Conservation (phyloP, 2,888 invertebrate species). For the Pimpla rufipes region DNA sequence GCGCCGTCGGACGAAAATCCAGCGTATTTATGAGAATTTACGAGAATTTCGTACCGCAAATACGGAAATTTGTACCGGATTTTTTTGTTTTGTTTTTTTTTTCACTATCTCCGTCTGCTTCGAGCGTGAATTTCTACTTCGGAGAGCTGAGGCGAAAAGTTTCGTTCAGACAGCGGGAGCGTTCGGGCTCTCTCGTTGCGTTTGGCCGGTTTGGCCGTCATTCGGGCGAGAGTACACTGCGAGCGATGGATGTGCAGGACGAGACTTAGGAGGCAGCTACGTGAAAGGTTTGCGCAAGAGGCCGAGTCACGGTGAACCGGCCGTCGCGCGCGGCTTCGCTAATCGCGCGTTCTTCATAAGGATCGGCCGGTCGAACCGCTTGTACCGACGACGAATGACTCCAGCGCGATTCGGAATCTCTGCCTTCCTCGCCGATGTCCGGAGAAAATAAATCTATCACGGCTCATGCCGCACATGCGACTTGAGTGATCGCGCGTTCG, state of each 20-base stretch:
- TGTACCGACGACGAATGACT: background rate
- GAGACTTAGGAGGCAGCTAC: slow-evolving; percentile 17
- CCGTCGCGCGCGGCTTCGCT: slow-evolving; percentile 23
- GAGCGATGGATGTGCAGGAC: slow-evolving; percentile 26
- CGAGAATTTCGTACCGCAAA: too few species aligned
- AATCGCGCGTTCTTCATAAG: slow-evolving; percentile 36
- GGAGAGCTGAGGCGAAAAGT: slow-evolving; percentile 13
- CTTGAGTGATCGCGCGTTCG: background rate
- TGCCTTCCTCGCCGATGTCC: background rate
- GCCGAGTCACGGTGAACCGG: slow-evolving; percentile 10
- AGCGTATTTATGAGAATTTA: too few species aligned
- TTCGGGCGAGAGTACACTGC: background rate
- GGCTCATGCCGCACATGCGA: background rate
- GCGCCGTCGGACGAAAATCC: too few species aligned
- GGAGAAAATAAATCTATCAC: background rate
- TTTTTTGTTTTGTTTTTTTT: too few species aligned
- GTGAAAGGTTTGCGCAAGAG: slow-evolving; percentile 42
- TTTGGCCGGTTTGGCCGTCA: background rate
- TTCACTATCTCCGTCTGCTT: too few species aligned
- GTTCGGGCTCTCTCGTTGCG: background rate
- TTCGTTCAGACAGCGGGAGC: background rate
- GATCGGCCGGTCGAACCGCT: background rate
- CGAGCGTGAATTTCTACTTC: too few species aligned
- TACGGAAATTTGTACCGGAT: too few species aligned
- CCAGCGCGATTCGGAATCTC: background rate